Evolutionary conservation across 2,113 vertebrate genomes (phyloP), one percentile per base, ranked within the genome.

Genomic region (Stigmatopora nigra): DNA sequence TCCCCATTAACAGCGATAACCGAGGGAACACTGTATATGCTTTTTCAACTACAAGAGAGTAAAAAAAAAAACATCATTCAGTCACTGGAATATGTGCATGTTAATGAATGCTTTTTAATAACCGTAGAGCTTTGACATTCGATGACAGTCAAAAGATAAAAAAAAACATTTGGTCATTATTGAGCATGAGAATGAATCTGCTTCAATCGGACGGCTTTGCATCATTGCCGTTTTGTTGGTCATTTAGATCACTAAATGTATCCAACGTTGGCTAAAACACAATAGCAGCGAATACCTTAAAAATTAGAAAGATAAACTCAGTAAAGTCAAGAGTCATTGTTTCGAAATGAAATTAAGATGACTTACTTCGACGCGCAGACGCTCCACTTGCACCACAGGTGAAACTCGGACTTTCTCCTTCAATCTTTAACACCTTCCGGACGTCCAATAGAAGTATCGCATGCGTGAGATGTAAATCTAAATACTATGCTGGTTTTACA

Each of bases 351-450:
- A 17, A 17, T 9, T 15, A 2, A 20, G 7, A 19, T 57, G 5
- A 20, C 46, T 70, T 76, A 78, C 80, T 67, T 15, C 61, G 41
- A 52, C 63, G 19, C 48, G 19, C 36, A 60, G 61, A 61, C 38
- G 64, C 51, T 48, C 4, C 16, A n/a, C 20, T 70, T 49, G 0
- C 65, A 13, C 25, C 55, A 51, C 77, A 81, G 72, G 68, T 79
- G 72, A 68, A 75, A 52, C 0, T 41, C 3, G 10, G 11, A 51
- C 17, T 35, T 51, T 63, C 22, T 67, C 35, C 52, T 13, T 17
- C 22, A 17, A 31, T 31, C 15, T 53, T 22, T 47, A 6, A 4
- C 60, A 31, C 51, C 31, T 64, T 13, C 19, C 5, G 31, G 16
- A 2, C 9, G 47, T 38, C 25, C 13, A 14, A 64, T 14, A 14